phyloP scores from a whole-genome alignment of 2,113 vertebrate genomes.

The Pomatostomus ruficeps region DNA sequence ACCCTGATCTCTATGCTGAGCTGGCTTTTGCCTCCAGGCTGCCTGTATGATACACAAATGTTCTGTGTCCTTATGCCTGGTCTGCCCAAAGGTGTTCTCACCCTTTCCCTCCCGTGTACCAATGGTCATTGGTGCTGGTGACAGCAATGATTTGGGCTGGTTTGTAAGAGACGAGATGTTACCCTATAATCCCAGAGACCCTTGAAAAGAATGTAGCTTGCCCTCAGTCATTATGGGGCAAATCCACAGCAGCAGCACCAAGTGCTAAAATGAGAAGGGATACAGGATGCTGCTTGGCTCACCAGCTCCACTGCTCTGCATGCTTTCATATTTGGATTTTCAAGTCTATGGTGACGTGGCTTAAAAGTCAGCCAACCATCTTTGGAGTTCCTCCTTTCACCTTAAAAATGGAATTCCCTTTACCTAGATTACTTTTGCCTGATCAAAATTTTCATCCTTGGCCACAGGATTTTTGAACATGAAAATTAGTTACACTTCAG shows the following conservation, averaged over 20 bases:
- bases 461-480: background rate
- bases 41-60: background rate
- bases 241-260: background rate
- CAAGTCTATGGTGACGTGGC: background rate
- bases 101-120: background rate
- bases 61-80: background rate
- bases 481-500: background rate
- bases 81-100: background rate
- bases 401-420: background rate
- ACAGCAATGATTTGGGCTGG: background rate
- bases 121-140: background rate
- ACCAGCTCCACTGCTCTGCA: background rate
- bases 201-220: background rate
- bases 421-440: background rate
- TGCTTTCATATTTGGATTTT: background rate
- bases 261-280: background rate
- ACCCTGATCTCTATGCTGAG: background rate
- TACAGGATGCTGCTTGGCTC: background rate
- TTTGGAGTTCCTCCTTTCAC: background rate
- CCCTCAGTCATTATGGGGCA: background rate
- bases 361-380: background rate
- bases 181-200: background rate
- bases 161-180: background rate
- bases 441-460: background rate
- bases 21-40: background rate